Evolutionary conservation across 2,888 invertebrate genomes (phyloP), one percentile per base, ranked within the genome.

Genomic region (Drosophila melanocephala): DNA sequence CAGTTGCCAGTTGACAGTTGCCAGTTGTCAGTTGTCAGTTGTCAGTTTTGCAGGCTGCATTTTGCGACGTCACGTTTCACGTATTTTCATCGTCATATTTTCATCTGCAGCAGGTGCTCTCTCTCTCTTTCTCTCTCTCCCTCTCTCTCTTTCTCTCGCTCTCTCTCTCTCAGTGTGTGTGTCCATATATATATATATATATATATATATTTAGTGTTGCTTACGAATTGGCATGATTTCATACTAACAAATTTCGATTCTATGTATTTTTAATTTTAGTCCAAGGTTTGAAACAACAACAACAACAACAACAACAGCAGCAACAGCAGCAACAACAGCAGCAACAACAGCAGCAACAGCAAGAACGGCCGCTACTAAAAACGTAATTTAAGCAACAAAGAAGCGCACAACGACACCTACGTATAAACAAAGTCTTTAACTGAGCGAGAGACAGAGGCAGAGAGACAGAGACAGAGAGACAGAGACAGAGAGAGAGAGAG

Each of bases 211-310:
- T 28, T 53, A 50, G 52, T 37, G 62, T 57, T 89, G 84, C 89
- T 89, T 85, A 89, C 87, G 82, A 75, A 81, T 87, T 78, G 75
- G 73, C 84, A 84, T 90, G 77, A 79, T 82, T 88, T 87, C 66
- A 80, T 88, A 77, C 88, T 89, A 86, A 89, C 87, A 79, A 79
- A 85, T 90, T 90, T 88, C 73, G 73, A 71, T 83, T 77, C 79
- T 86, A 61, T 90, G 67, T 86, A 86, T 86, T 88, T 86, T 91
- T 91, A 87, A 92, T 92, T 92, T 92, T 92, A 92, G 92, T 92
- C 92, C 92, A 92, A 92, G 92, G 92, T 92, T 92, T 92, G 77
- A 92, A 89, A 84, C 90, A 85, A 84, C 79, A 77, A 82, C 75
- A 65, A 61, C 75, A 65, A 59, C 32, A 64, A 42, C 32, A 71